Evolutionary conservation across 2,113 vertebrate genomes (phyloP).

Genomic region (Brienomyrus longianalis): DNA sequence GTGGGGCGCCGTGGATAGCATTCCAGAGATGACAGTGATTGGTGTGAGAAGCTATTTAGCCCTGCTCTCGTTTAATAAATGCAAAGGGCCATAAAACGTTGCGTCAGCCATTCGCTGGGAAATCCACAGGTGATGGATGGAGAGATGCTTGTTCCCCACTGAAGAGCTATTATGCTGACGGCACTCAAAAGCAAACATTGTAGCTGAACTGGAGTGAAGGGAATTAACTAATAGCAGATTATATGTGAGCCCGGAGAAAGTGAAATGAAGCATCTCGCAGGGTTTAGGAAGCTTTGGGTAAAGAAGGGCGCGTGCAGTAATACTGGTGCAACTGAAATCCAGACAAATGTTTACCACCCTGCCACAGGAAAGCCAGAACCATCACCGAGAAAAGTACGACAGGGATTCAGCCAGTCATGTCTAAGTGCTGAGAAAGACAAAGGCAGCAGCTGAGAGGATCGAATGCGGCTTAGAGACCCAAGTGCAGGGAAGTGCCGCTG

Average conservation of each 20-base stretch:
- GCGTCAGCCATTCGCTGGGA: not conserved
- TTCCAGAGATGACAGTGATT: not conserved
- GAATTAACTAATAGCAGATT: slow-evolving; percentile 4
- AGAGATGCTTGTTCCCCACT: not conserved
- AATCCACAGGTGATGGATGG: not conserved
- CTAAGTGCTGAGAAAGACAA: not conserved
- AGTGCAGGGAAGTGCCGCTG: not conserved
- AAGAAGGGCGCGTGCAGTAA: not conserved
- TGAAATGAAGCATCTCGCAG: not conserved
- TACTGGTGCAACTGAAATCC: not conserved
- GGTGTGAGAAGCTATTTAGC: not conserved
- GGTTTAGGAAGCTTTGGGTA: not conserved
- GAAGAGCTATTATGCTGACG: not conserved
- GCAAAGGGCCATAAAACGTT: not conserved
- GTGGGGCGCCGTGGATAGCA: not conserved
- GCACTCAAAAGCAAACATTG: not conserved
- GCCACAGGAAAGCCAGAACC: not conserved
- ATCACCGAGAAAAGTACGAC: not conserved
- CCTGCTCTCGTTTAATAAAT: not conserved
- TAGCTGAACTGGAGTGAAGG: not conserved
- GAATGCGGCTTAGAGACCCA: not conserved
- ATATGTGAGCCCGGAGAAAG: not conserved
- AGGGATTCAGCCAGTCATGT: not conserved
- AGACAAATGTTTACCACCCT: slow-evolving; percentile 1
- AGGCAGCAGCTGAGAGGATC: not conserved